These are phyloP conservation scores for Pachydiplax longipennis DNA, from an alignment of 2,888 invertebrate species.

Conservation along the genomic window DNA sequence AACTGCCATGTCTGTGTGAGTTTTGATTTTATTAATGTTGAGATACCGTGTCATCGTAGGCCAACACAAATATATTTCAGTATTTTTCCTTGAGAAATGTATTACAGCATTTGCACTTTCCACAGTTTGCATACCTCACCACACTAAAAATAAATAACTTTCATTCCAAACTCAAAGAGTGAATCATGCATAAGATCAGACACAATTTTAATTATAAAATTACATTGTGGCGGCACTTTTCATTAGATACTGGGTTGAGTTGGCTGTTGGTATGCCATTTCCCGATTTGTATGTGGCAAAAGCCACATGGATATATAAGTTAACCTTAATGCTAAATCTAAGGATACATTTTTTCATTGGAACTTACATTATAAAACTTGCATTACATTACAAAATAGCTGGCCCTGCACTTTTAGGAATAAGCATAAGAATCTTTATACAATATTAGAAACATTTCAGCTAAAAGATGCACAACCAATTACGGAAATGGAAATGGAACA, in stretches of 20 bases:
- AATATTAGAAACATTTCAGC: constrained; percentile 45
- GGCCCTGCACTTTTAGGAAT: constrained; percentile 42
- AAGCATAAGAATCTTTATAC: constrained; percentile 46
- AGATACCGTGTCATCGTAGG: constrained; percentile 31
- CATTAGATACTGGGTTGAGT: constrained; percentile 22
- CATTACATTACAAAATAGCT: constrained; percentile 47
- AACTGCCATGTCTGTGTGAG: constrained; percentile 21
- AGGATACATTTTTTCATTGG: constrained; percentile 44
- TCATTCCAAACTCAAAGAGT: constrained; percentile 41
- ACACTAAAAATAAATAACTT: constrained; percentile 44
- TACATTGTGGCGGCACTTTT: constrained; percentile 40
- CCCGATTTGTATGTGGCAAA: constrained; percentile 24
- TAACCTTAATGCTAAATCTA: constrained; percentile 40
- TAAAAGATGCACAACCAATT: constrained; percentile 39
- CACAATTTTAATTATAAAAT: constrained; percentile 41
- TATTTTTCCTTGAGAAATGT: constrained; percentile 33
- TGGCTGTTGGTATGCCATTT: constrained; percentile 10
- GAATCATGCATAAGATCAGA: constrained; percentile 30
- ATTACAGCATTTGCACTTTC: constrained; percentile 32
- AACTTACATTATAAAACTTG: constrained; percentile 46
- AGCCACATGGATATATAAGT: constrained; percentile 39
- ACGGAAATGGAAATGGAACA: constrained; percentile 43
- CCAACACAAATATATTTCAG: constrained; percentile 39
- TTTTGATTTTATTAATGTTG: constrained; percentile 26
- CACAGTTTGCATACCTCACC: constrained; percentile 33